Evolutionary conservation across 2,113 vertebrate species (phyloP), one percentile per base, ranked within the genome.

Genomic region (Eidolon helvum): DNA sequence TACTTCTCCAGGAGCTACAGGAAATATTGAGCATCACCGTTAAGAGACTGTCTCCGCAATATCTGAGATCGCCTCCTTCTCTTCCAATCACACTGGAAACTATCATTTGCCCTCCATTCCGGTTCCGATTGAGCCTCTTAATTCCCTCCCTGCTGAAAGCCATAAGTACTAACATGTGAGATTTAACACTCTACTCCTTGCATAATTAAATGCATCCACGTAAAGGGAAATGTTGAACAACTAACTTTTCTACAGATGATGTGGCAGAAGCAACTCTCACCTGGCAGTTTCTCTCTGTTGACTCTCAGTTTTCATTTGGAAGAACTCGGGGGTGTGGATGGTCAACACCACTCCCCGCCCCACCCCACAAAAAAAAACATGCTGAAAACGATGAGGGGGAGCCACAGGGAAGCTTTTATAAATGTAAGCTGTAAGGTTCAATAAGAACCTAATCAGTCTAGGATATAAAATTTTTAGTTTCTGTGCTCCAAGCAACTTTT

Each of bases 41-140:
- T 14, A 0, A 66, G 93, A 50, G 57, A 61, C 55, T 79, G 30
- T 2, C 4, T 30, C 0, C 2, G 55, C 69, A 0, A 10, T 71
- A 61, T 78, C 66, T 0, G 0, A 35, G 84, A 35, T 74, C 1
- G 43, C 82, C 48, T 0, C 3, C 0, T 1, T 21, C 53, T 55
- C 16, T 11, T 66, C 2, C 28, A 68, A 26, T 10, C 38, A 5
- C 33, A 61, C 12, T 50, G 57, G n/a, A 9, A 87, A 61, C 26
- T 63, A 28, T 84, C 50, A 59, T 21, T 14, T 38, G 38, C 86
- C 82, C 53, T 1, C 85, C 33, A 75, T 82, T 50, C 72, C 72
- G 14, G 14, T 0, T 86, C 97, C 84, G 30, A 74, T 63, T 30
- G 84, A 78, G 48, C 90, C 84, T 53, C 72, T 55, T 22, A 9